A percentile compares a stretch with the other conserved stretches of the same genome.
These are phyloP conservation scores for Danaus chrysippus DNA, from an alignment of 2,888 invertebrate species.

Conservation along the genomic window DNA sequence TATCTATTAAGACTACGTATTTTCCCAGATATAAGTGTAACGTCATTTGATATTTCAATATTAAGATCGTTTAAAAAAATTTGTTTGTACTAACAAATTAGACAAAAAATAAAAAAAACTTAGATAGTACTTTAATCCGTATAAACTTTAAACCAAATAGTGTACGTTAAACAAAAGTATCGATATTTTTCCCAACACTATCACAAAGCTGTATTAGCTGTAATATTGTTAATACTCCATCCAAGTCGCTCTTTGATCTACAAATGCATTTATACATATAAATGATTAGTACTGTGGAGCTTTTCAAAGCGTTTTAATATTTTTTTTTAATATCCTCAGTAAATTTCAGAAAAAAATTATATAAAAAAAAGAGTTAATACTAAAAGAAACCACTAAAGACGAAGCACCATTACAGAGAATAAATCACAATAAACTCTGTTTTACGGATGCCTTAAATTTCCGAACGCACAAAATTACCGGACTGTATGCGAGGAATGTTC, in stretches of 20 bases:
- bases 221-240: constrained; percentile 42
- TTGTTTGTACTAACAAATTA: too few species aligned
- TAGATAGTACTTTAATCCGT: too few species aligned
- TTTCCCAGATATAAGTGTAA: too few species aligned
- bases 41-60: too few species aligned
- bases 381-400: constrained; percentile 35
- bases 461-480: constrained; percentile 63
- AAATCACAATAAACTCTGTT: constrained; percentile 39
- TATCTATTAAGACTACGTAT: too few species aligned
- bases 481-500: constrained; percentile 71
- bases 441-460: constrained; percentile 67
- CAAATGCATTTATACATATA: constrained; percentile 36
- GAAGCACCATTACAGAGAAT: constrained; percentile 35
- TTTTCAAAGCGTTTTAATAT: not conserved
- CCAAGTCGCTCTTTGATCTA: constrained; percentile 61
- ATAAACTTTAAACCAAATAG: not conserved
- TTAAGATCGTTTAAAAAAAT: too few species aligned
- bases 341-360: not conserved
- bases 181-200: constrained; percentile 18
- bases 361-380: too few species aligned
- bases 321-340: not conserved
- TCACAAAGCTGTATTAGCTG: constrained; percentile 41
- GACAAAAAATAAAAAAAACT: too few species aligned
- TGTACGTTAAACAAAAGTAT: not conserved
- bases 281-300: not conserved